Base-by-base conservation (phyloP, 2,113 vertebrate species). In the Myocastor coypus region DNA sequence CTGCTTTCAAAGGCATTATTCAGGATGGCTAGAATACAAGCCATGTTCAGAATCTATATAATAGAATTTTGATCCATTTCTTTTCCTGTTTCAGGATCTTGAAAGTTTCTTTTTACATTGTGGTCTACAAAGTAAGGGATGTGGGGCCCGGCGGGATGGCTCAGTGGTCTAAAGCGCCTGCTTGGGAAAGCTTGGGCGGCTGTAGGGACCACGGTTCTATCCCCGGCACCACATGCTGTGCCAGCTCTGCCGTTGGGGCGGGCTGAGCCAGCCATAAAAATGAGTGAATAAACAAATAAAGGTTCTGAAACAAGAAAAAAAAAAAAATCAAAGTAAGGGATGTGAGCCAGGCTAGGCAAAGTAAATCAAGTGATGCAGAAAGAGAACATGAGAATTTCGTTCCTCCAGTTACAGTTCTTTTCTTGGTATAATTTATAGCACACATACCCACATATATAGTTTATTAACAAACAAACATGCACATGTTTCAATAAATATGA, bases 381-480 rank as follows among this genome's bases (percentile, higher is more conserved):
- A 82, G 42, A 92, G 52, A 94, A 69, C 52, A 78, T n/a, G 71
- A 82, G 17, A 64, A 73, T 78, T 85, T 84, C 1, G 59, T 61
- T 28, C 81, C 81, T 14, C 42, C n/a, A 83, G 16, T 50, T 68
- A 81, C 19, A 69, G 82, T 92, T 92, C 52, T 7, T 71, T 88
- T 91, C 64, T 73, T 77, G 42, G 32, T 46, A 37, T 24, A 91
- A 71, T 82, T 92, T 92, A 78, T 20, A 63, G 32, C 59, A 42
- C 40, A 57, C 82, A 83, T 34, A 73, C 84, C 5, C 52, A 9
- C 17, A 42, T 52, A 80, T 61, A 71, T 12, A 61, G 30, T 86
- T 92, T 96, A 59, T 63, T 80, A 93, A 87, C 63, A 82, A 82
- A 90, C 86, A 28, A 91, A 92, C n/a, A 78, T 81, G 37, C 1